These are phyloP conservation scores for Pachymerium ferrugineum DNA, from an alignment of 2,888 invertebrate species.

Conservation along the genomic window DNA sequence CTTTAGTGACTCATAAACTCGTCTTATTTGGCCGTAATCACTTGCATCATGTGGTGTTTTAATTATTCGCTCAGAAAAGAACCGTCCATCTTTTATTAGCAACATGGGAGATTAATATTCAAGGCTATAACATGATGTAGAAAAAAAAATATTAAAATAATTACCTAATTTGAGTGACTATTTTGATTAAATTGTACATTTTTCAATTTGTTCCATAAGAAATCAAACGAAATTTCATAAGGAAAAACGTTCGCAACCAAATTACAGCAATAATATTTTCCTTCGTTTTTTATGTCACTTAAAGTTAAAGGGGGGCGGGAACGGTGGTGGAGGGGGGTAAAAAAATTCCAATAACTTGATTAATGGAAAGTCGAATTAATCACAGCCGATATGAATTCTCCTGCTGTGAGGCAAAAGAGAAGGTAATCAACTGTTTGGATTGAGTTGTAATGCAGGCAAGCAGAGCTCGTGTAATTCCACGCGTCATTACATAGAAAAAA, in stretches of 20 bases:
- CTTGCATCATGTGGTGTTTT: conserved; percentile 25
- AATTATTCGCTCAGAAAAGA: conserved; percentile 23
- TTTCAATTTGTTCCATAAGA: neutral
- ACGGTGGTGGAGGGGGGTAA: neutral
- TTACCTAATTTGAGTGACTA: too few relatives aligned
- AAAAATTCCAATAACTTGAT: conserved; percentile 24
- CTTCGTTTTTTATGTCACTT: neutral
- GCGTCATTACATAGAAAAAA: conserved; percentile 24
- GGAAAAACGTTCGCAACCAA: too few relatives aligned
- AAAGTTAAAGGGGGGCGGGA: too few relatives aligned
- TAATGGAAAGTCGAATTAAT: conserved; percentile 30
- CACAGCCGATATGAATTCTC: conserved; percentile 28
- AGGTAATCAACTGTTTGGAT: conserved; percentile 27
- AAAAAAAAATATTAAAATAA: too few relatives aligned
- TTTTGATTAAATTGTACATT: neutral
- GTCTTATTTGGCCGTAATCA: conserved; percentile 17
- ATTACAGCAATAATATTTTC: too few relatives aligned
- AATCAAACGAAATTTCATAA: too few relatives aligned
- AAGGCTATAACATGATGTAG: too few relatives aligned
- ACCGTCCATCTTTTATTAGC: conserved; percentile 25
- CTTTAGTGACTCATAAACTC: conserved; percentile 24
- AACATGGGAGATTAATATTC: conserved; percentile 21
- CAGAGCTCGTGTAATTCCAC: conserved; percentile 23
- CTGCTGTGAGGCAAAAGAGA: conserved; percentile 20
- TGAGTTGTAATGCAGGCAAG: conserved; percentile 24